These are phyloP conservation scores for Sminthurinus signatus DNA, from an alignment of 1,140 invertebrate genomes.

Conservation along the genomic window DNA sequence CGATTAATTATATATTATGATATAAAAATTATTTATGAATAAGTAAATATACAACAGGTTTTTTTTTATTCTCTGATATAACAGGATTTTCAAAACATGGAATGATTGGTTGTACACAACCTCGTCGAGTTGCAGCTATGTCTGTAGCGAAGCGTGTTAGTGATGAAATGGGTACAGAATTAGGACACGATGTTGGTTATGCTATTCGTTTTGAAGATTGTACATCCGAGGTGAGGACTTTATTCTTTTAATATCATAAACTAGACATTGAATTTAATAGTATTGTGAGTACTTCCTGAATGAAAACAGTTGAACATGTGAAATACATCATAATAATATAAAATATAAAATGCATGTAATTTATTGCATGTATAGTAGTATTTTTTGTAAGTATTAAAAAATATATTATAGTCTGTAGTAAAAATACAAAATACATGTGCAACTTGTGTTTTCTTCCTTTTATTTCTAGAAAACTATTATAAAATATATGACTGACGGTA, in stretches of 20 bases:
- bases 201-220: constrained; percentile 99
- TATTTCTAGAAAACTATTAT: constrained; percentile 72
- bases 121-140: constrained; percentile 95
- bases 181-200: constrained; percentile 93
- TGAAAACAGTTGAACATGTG: neutral
- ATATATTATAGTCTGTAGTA: too few species aligned
- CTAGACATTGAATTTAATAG: too few species aligned
- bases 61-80: constrained; percentile 13
- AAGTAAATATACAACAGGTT: neutral
- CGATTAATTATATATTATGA: neutral
- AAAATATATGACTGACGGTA: constrained; percentile 99
- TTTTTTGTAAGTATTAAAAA: too few species aligned
- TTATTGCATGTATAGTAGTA: too few species aligned
- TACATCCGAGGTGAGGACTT: constrained; percentile 66
- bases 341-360: too few species aligned
- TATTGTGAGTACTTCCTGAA: neutral
- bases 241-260: neutral
- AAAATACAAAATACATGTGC: too few species aligned
- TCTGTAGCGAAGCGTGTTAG: constrained; percentile 97
- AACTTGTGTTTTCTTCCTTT: constrained; percentile 25
- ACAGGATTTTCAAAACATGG: constrained; percentile 76
- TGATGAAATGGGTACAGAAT: constrained; percentile 88
- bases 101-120: constrained; percentile 93
- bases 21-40: neutral
- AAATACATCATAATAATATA: too few species aligned